phyloP scores from a whole-genome alignment of 1,140 invertebrate genomes.

The Plectrocnemia conspersa region DNA sequence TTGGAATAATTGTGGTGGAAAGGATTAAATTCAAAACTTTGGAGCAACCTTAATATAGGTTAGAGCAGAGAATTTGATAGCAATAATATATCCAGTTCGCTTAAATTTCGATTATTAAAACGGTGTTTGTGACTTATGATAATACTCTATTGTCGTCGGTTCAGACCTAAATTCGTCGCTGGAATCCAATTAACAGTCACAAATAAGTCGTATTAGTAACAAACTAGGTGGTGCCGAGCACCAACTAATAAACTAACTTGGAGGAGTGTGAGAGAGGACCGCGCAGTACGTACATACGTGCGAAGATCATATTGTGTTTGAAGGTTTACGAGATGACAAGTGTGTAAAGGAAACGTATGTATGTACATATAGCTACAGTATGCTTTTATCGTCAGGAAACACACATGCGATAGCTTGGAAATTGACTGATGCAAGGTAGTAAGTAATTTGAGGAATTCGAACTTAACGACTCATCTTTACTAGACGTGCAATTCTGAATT shows the following conservation, averaged over 20 bases:
- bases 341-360: slow-evolving; percentile 10
- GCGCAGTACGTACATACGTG: too few relatives aligned
- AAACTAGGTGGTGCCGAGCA: neutral
- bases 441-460: too few relatives aligned
- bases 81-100: neutral
- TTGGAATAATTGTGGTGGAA: too few relatives aligned
- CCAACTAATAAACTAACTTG: slow-evolving; percentile 11
- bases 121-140: too few relatives aligned
- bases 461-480: too few relatives aligned
- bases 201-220: slow-evolving; percentile 18
- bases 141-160: too few relatives aligned
- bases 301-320: slow-evolving; percentile 8
- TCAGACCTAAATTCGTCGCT: neutral
- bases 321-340: slow-evolving; percentile 19
- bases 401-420: slow-evolving; percentile 12
- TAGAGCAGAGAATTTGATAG: neutral
- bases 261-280: neutral
- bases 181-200: slow-evolving; percentile 6
- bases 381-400: slow-evolving; percentile 17
- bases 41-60: neutral
- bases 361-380: slow-evolving; percentile 13
- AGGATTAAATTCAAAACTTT: neutral
- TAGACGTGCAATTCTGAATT: too few relatives aligned
- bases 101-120: neutral
- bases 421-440: slow-evolving; percentile 15